Evolutionary conservation across 1,140 invertebrate genomes (phyloP), one percentile per base, ranked within the genome.

Genomic region (Alviniconcha marisindica): DNA sequence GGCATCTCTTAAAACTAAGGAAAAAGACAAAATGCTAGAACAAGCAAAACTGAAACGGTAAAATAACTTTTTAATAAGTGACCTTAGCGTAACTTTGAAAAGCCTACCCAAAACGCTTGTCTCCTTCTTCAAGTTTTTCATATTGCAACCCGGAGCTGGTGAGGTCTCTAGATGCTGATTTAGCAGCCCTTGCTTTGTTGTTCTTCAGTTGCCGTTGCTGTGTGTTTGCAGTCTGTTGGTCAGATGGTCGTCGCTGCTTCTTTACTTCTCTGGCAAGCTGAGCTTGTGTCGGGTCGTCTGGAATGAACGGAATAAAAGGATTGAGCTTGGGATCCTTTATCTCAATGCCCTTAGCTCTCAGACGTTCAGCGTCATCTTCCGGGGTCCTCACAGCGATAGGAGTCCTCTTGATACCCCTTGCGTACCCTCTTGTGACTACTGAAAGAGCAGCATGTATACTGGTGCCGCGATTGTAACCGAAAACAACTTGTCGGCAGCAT

Each of bases 41-140:
- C n/a, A n/a, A n/a, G n/a, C n/a, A n/a, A n/a, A n/a, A n/a, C n/a
- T n/a, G n/a, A n/a, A n/a, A n/a, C n/a, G n/a, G n/a, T n/a, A n/a
- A n/a, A n/a, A n/a, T n/a, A n/a, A n/a, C n/a, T n/a, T n/a, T n/a
- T n/a, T n/a, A n/a, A n/a, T n/a, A n/a, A n/a, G n/a, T n/a, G n/a
- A n/a, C n/a, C n/a, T n/a, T n/a, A n/a, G n/a, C n/a, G n/a, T n/a
- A n/a, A n/a, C n/a, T n/a, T n/a, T n/a, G n/a, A n/a, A n/a, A n/a
- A 24, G 36, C 77, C 21, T 28, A 84, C 83, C 83, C 83, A 77
- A 84, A 84, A 28, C 83, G 77, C 38, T 73, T 84, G 60, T 84
- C 83, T 21, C 83, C 83, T 33, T 81, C 79, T 63, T 78, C n/a
- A 36, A 84, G 71, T 36, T 69, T 77, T 78, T 84, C 83, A 82